Evolutionary conservation across 2,888 invertebrate genomes (phyloP), one percentile per base, ranked within the genome.

Genomic region (Schrankia costaestrigalis): DNA sequence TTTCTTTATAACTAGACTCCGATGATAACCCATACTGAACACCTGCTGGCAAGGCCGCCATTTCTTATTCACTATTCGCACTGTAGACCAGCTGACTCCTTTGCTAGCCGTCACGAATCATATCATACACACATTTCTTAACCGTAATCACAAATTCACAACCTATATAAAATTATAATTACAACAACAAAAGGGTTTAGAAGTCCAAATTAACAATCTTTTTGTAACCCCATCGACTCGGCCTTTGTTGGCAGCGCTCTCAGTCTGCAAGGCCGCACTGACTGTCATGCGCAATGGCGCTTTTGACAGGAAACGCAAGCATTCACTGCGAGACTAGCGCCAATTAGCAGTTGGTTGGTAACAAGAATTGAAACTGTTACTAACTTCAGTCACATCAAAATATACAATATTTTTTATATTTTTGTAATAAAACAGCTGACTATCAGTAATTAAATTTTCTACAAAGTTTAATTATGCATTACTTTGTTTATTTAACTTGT

Each of bases 41-140:
- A 93, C 97, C 97, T 94, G 96, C 95, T 93, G 95, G 94, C 93
- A 97, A 94, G 93, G 95, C 94, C 94, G 96, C 96, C 97, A 97
- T 97, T 94, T 94, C 89, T 88, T 85, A 85, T 80, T 85, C 88
- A 88, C 88, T 88, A 86, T 88, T 90, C 90, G 90, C 89, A 90
- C 90, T 89, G 85, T 86, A 81, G 88, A 90, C 91, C 92, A 92
- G 92, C 92, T 92, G 92, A 92, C 91, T 91, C 89, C 88, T 88
- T 81, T 81, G 89, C 89, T 89, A 87, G 89, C 75, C 90, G 89
- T 87, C 86, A 86, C 81, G 83, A 77, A 81, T 84, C 79, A 87
- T 89, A 83, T 84, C 83, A 86, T 82, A 80, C 75, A 88, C 88
- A 79, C 86, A 88, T 89, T 82, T 85, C 81, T 84, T 82, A 85